Conservation (phyloP, 2,888 invertebrate species). For the Erebia palarica region DNA sequence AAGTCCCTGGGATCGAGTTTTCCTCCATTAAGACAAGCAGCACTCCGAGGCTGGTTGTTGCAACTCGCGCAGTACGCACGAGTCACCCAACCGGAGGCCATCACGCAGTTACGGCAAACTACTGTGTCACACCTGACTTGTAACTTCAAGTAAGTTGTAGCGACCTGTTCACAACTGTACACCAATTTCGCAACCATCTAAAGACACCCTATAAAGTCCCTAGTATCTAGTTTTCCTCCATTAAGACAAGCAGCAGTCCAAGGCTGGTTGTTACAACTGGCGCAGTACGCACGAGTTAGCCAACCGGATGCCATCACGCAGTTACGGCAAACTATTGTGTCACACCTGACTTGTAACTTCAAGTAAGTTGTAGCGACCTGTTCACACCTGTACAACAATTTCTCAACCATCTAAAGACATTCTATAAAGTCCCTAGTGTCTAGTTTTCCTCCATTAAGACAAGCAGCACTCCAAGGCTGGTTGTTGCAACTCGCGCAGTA, state of each 20-base stretch:
- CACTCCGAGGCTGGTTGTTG: constrained; percentile 70
- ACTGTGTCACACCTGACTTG: constrained; percentile 38
- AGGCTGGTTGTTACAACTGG: constrained; percentile 67
- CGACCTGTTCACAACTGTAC: background rate
- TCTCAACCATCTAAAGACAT: background rate
- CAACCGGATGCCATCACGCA: constrained; percentile 40
- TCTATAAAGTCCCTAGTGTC: constrained; percentile 64
- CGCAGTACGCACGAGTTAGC: constrained; percentile 35
- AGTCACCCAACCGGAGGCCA: constrained; percentile 20
- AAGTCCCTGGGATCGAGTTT: constrained; percentile 68
- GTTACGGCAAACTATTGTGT: constrained; percentile 49
- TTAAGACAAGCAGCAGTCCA: constrained; percentile 71
- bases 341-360: constrained; percentile 25
- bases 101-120: constrained; percentile 50
- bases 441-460: constrained; percentile 69
- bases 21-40: constrained; percentile 72
- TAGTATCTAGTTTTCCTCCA: constrained; percentile 70
- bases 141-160: constrained; percentile 27
- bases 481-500: constrained; percentile 57
- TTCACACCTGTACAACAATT: background rate
- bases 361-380: constrained; percentile 18
- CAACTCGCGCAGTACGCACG: constrained; percentile 51
- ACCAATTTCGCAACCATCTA: background rate
- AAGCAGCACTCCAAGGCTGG: constrained; percentile 73
- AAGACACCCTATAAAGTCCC: constrained; percentile 52